Evolutionary conservation across 2,888 invertebrate species (phyloP), one percentile per base, ranked within the genome.

Genomic region (Elgonia sp.): DNA sequence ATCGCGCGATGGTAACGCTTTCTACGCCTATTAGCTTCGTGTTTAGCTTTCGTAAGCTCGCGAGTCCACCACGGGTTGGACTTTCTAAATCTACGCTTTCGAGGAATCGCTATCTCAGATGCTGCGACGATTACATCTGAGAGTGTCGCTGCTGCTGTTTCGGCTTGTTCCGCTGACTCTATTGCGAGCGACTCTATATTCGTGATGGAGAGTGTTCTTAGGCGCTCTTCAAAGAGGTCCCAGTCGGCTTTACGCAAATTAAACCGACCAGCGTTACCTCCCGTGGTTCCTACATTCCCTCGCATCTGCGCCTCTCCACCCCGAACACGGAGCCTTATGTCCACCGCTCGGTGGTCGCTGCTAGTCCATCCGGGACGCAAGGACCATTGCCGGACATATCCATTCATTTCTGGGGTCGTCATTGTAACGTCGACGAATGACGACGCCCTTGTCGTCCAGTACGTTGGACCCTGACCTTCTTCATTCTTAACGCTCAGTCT

Each of bases 31-130:
- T 86, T 70, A 0, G 65, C 81, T 6, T 0, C 0, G 12, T 46
- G 53, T 42, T 89, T 87, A 4, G 21, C 20, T 10, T 16, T 39
- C 0, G 86, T 89, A 0, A 90, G 50, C 10, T 63, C 73, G 14
- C 8, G 1, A 6, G 88, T 90, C 89, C 89, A 90, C 89, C 90
- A 91, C 55, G 88, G 89, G 39, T 88, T 89, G 79, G 85, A 89
- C 88, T 86, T 89, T 12, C 82, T 84, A 77, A 76, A 89, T 0
- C 16, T 40, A 12, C 6, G 20, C n/a, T 80, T 87, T 1, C 76
- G 72, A 0, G 84, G 85, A 63, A 90, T 88, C 0, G 88, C 75
- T n/a, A 29, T 72, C 18, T 20, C 18, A n/a, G 82, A 89, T 29
- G 87, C 88, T 5, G 14, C 57, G 18, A 57, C 82, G n/a, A 91